Percentiles rank a stretch among this genome's conserved stretches.
Evolutionary conservation across 2,113 vertebrate genomes (phyloP).

Genomic region (Lates calcarifer): DNA sequence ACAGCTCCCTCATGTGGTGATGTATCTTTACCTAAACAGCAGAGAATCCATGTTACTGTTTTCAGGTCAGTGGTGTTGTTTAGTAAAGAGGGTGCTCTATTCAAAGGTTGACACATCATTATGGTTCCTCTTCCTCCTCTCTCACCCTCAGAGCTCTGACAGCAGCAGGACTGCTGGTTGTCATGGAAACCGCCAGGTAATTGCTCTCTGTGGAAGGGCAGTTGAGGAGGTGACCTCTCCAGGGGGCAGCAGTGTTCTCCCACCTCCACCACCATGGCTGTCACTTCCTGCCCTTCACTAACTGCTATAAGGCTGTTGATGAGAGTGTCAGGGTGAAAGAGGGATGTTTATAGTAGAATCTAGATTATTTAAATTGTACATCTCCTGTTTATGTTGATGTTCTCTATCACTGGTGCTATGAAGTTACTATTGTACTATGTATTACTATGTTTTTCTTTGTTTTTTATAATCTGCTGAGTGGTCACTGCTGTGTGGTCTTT

Average conservation of each 20-base stretch:
- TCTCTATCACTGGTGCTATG: not conserved
- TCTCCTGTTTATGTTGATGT: not conserved
- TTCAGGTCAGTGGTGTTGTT: not conserved
- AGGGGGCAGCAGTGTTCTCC: slow-evolving; percentile 10
- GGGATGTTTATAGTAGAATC: not conserved
- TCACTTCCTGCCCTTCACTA: slow-evolving; percentile 1
- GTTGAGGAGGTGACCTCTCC: slow-evolving; percentile 60
- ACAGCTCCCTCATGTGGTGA: slow-evolving; percentile 1
- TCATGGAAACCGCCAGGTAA: slow-evolving; percentile 53
- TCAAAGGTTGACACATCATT: not conserved
- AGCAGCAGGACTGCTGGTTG: slow-evolving; percentile 8
- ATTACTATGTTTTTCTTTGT: not conserved
- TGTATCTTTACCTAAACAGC: not conserved
- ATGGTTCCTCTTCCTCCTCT: not conserved
- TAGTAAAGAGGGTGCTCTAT: not conserved
- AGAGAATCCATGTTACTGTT: not conserved
- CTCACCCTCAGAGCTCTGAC: not conserved
- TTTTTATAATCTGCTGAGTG: too few relatives aligned
- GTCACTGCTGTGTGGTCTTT: too few relatives aligned
- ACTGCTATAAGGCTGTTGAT: not conserved
- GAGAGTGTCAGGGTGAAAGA: not conserved
- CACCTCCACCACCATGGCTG: not conserved
- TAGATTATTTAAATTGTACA: not conserved
- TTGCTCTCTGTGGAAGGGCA: slow-evolving; percentile 54
- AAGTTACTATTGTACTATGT: not conserved